Evolutionary conservation across 1,140 invertebrate species (phyloP), one percentile per base, ranked within the genome.

Genomic region (Drosophila mojavensis): DNA sequence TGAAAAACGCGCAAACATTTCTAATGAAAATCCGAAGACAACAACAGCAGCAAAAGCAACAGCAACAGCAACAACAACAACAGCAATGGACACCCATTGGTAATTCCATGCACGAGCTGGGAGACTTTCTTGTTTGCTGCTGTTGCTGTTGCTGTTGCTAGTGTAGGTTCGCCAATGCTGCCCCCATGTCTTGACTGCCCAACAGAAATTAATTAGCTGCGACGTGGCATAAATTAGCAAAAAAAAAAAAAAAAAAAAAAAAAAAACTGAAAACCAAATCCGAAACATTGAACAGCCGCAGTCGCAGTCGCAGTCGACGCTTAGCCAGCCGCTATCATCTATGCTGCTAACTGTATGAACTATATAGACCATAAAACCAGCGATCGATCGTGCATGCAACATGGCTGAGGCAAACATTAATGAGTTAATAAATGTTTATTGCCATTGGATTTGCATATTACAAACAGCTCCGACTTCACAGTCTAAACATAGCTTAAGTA

Each of bases 201-300:
- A 75, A 73, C 79, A 82, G 83, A 86, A 86, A 86, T 86, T 86
- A 86, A 86, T 86, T 86, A 86, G 79, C 68, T 50, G 76, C 50
- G 61, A 88, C 82, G 82, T 86, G 82, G 83, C 79, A 86, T 86
- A 86, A 88, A 86, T 86, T 86, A 88, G 83, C 82, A 68, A 67
- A 45, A 67, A 45, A 47, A 62, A 33, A 65, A 65, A 30, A 56
- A 41, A 62, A 72, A 65, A 36, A 33, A 68, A 67, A 45, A 47
- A 5, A 65, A 67, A 45, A 47, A 62, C 33, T 28, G 36, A 33
- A 65, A 65, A 30, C 62, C 55, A 72, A 72, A 65, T 17, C 26
- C 26, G 26, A 56, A 59, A 24, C 20, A 24, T 3, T 7, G 9
- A 26, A 24, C 51, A 55, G 26, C 41, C 36, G 41, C 45, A n/a